Evolutionary conservation across 2,888 invertebrate genomes (phyloP), one percentile per base, ranked within the genome.

Genomic region (Trachelus iudaicus): DNA sequence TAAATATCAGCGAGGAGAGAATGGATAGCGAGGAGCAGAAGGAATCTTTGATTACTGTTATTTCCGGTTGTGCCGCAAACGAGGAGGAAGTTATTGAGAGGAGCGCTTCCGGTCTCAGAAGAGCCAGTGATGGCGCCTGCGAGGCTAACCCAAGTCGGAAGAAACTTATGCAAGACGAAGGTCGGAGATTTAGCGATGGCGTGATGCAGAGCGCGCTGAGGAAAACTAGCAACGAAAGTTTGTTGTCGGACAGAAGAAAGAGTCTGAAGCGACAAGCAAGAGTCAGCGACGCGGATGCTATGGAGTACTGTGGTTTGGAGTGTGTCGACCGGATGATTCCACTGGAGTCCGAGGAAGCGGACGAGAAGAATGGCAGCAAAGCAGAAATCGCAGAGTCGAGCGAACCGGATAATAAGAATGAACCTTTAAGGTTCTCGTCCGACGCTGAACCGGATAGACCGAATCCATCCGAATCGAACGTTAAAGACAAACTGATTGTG

Each of bases 241-340:
- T 76, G 13, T 68, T 80, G 69, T 69, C 69, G 9, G 75, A 80
- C 69, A 86, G 84, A 71, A 87, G 87, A 75, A 87, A 79, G 78
- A 89, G 86, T 73, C 80, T 91, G 4, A 89, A 84, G 76, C 87
- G 91, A 37, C 91, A 91, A 75, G 82, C 88, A 15, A 87, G 85
- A 81, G 82, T 91, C 75, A 85, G 82, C 33, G 89, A 89, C 31
- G 75, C 40, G 31, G 87, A 87, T 40, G 81, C 56, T 33, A 34
- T 71, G 30, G 13, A 71, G 2, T 71, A 71, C 15, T 71, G 71
- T 34, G 71, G 71, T 9, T 71, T 71, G 71, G 71, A 71, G 71
- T 71, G 30, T 12, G 4, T 71, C 71, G 71, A 71, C 34, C 12
- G 13, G 6, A 30, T 71, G 4, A 9, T 34, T 31, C 34, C 74